phyloP scores from a whole-genome alignment of 1,140 invertebrate species.

The Adoxophyes honmai region DNA sequence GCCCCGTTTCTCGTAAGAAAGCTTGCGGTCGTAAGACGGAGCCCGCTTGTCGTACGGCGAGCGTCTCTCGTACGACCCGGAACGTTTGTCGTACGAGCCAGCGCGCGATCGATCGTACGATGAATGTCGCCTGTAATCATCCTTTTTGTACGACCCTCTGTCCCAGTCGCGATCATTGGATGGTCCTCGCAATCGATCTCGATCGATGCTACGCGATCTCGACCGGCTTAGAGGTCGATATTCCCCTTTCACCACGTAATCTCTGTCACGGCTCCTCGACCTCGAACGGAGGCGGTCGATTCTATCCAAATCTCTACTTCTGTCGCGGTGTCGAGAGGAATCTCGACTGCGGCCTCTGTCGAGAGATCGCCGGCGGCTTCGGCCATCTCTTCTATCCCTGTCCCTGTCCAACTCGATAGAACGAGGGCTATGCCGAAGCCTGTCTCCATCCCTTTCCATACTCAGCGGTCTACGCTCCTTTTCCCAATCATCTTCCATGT shows the following conservation, averaged over 20 bases:
- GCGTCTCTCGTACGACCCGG: slow-evolving; percentile 44
- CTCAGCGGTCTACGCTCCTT: slow-evolving; percentile 71
- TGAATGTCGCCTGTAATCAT: slow-evolving; percentile 67
- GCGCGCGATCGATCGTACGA: slow-evolving; percentile 70
- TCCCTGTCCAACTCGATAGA: slow-evolving; percentile 54
- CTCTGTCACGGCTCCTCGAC: slow-evolving; percentile 76
- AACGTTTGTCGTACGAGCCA: slow-evolving; percentile 56
- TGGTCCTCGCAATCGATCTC: slow-evolving; percentile 57
- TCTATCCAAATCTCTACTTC: slow-evolving; percentile 54
- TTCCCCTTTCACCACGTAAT: slow-evolving; percentile 71
- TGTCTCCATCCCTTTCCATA: slow-evolving; percentile 68
- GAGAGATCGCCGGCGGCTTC: slow-evolving; percentile 52
- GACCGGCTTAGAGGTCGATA: slow-evolving; percentile 65
- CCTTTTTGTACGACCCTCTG: slow-evolving; percentile 72
- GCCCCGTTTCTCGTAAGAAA: slow-evolving; percentile 56
- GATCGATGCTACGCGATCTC: slow-evolving; percentile 65
- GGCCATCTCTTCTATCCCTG: slow-evolving; percentile 49
- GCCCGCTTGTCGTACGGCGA: slow-evolving; percentile 67
- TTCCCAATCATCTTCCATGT: slow-evolving; percentile 77
- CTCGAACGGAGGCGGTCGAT: slow-evolving; percentile 71
- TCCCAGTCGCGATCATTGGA: slow-evolving; percentile 71
- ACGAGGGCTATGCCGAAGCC: slow-evolving; percentile 56
- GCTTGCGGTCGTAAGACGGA: slow-evolving; percentile 66
- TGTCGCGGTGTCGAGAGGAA: slow-evolving; percentile 48
- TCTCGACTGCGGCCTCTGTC: slow-evolving; percentile 46